Base-by-base conservation (phyloP, 2,113 vertebrate species). In the Psophia crepitans region DNA sequence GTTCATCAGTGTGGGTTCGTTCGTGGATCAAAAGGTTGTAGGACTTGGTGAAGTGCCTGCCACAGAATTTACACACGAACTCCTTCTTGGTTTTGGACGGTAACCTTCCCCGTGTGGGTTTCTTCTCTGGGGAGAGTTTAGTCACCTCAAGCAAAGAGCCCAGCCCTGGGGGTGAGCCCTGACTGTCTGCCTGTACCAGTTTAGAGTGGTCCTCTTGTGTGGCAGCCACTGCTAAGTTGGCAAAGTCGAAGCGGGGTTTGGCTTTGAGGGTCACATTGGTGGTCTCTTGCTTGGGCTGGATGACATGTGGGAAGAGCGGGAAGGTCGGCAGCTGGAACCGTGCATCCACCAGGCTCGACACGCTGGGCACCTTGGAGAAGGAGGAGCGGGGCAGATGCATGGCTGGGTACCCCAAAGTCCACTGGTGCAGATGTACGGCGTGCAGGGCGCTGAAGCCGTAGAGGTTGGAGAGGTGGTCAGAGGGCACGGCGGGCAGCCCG, bases 51-150 rank as follows among this genome's bases (percentile, higher is more conserved):
- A 99, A 99, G 97, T 99, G 99, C 30, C 99, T 99, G 79, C 99
- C 99, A 37, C 99, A 99, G 97, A 99, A 99, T 97, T 99, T 99
- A 98, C 99, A 99, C 84, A 99, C 99, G 49, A 99, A 99, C 94
- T 99, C 99, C 97, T 99, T 99, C 98, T 99, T 99, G 96, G 99
- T 99, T 98, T 99, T 99, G 80, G 99, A 99, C 0, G 99, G 99
- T 93, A 99, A 98, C 33, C 99, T 98, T 66, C 99, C 99, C 14
- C 99, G 97, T 0, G 98, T 99, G 56, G 99, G 99, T 97, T 99
- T 99, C 96, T 99, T 99, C 96, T 99, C 99, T 0, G 99, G 98
- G 12, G 99, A 98, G 35, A 99, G 98, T 98, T 99, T 99, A 97
- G 98, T 98, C 68, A 98, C 99, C 58, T 99, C 99, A 51, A 99